Evolutionary conservation across 37 sponge, comb jelly and placozoan species (phyloP).

Genomic region (Haliclona indistincta): DNA sequence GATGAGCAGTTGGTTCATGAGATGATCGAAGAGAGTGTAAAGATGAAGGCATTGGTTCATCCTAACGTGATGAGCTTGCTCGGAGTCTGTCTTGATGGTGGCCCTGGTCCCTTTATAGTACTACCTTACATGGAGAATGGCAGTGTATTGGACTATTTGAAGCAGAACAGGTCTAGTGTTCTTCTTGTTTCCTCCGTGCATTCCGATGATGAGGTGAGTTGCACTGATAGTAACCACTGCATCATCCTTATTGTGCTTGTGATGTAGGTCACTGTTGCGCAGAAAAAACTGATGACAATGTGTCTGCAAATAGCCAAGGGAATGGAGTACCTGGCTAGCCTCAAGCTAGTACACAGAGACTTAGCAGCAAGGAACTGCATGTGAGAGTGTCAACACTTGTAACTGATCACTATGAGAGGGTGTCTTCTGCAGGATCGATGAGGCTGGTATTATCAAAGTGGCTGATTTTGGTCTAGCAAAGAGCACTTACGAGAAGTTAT

Average conservation of each 20-base stretch:
- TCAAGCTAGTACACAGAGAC: slow-evolving; percentile 26
- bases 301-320: slow-evolving; percentile 27
- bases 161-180: background rate
- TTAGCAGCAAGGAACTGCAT: slow-evolving; percentile 49
- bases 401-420: no score
- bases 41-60: background rate
- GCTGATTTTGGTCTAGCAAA: no score
- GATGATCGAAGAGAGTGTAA: background rate
- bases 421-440: no score
- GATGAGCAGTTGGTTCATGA: background rate
- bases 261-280: background rate
- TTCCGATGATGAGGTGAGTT: background rate
- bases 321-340: slow-evolving; percentile 18
- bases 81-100: background rate
- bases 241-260: background rate
- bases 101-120: background rate
- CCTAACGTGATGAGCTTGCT: slow-evolving; percentile 4
- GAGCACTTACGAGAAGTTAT: no score
- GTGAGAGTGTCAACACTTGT: no score
- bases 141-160: background rate
- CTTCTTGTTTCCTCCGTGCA: no score
- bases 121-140: slow-evolving; percentile 12
- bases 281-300: background rate
- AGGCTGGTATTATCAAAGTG: no score
- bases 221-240: no score